phyloP scores from a whole-genome alignment of 2,797 vertebrate genomes.

The Valencia hispanica region DNA sequence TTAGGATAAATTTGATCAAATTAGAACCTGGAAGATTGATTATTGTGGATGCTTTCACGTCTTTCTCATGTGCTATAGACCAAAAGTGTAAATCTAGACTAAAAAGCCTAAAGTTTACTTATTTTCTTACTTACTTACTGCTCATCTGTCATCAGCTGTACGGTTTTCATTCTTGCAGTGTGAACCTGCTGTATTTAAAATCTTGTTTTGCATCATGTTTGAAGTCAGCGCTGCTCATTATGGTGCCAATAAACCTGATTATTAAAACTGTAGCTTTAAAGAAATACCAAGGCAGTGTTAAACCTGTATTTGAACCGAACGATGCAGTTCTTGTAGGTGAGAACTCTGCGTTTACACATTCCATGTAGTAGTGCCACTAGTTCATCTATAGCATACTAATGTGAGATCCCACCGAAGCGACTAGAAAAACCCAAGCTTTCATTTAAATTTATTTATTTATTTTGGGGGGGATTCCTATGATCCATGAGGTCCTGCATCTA shows the following conservation, averaged over 20 bases:
- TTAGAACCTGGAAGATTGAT: background rate
- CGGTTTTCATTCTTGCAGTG: background rate
- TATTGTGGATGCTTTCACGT: background rate
- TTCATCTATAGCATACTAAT: background rate
- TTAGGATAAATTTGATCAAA: background rate
- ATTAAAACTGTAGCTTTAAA: background rate
- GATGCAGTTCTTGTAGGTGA: background rate
- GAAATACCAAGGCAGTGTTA: background rate
- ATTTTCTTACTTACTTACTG: no score
- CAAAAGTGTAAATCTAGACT: background rate
- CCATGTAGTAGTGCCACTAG: background rate
- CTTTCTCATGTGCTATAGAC: background rate
- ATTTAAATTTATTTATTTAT: background rate
- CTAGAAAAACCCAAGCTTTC: background rate
- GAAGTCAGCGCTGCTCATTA: background rate
- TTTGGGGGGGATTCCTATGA: no score
- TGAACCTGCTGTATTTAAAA: background rate
- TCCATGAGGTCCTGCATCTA: no score
- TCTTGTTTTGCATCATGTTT: background rate
- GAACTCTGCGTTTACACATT: background rate
- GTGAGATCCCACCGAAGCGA: background rate
- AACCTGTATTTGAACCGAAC: background rate
- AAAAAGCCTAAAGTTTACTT: no score
- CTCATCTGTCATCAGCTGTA: background rate
- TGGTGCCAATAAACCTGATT: background rate